Conservation (phyloP, 2,888 invertebrate genomes). For the Hydrotaea diabolus region DNA sequence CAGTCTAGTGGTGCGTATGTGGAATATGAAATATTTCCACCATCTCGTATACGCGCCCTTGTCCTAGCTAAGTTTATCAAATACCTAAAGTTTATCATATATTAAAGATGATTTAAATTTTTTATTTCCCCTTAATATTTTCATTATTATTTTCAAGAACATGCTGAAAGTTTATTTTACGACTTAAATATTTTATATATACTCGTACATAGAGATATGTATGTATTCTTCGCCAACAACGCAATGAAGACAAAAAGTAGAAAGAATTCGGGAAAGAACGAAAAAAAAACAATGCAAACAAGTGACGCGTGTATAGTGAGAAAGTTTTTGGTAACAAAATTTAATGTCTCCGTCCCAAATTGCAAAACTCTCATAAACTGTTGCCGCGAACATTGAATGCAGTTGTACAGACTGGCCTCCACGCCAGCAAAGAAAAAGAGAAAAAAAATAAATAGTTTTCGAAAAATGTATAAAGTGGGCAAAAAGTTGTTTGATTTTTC, state of each 20-base stretch:
- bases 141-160: slow-evolving; percentile 1
- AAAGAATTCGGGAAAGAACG: not conserved
- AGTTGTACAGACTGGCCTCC: not conserved
- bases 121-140: slow-evolving; percentile 13
- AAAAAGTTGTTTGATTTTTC: slow-evolving; percentile 33
- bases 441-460: not conserved
- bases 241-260: not conserved
- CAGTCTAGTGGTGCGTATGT: not conserved
- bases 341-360: slow-evolving; percentile 46
- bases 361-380: slow-evolving; percentile 55
- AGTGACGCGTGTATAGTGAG: slow-evolving; percentile 17
- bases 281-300: slow-evolving; percentile 2
- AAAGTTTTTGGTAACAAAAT: slow-evolving; percentile 32
- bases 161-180: slow-evolving; percentile 11
- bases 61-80: not conserved
- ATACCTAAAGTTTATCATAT: not conserved
- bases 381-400: slow-evolving; percentile 54
- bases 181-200: slow-evolving; percentile 16
- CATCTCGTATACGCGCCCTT: not conserved
- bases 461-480: slow-evolving; percentile 3
- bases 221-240: too few relatives aligned
- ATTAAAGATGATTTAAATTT: not conserved
- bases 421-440: not conserved
- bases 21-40: not conserved
- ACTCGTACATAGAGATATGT: too few relatives aligned